Evolutionary conservation across 2,888 invertebrate genomes (phyloP), one percentile per base, ranked within the genome.

Genomic region (Ypsolopha sequella): DNA sequence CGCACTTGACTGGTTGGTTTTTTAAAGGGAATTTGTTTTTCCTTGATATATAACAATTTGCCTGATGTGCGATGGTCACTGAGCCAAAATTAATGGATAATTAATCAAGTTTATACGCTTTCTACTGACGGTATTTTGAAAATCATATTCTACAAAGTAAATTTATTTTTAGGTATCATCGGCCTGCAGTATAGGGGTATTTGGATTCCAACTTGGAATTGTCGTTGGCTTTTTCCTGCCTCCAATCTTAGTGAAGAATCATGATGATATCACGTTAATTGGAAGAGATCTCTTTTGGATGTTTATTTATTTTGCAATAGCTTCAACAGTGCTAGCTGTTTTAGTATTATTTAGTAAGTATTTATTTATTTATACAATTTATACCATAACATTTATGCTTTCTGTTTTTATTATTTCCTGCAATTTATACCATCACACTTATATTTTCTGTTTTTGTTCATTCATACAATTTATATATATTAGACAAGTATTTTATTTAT

Each of bases 191-290:
- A 77, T 93, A 14, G 93, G 92, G 3, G 89, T 93, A 14, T 91
- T 93, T 63, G 93, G 93, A 6, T 91, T 91, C 61, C 92, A 93
- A 87, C 68, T 93, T n/a, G 88, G 94, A 1, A 85, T 91, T 41
- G 92, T 93, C 0, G 62, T 92, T 0, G 92, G 92, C 48, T 95
- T 93, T 66, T 73, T 93, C 6, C 54, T 93, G 6, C 91, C 93
- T 0, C 91, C 93, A 0, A 70, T 90, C 52, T 55, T 89, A 24
- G 86, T 89, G 1, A 70, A 60, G 53, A 82, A 85, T 59, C 76
- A 79, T 35, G 79, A 80, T 1, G 70, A 79, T 39, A 43, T 73
- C 0, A 80, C 76, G 0, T 70, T 76, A 6, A 80, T 90, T 36
- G 85, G 89, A 73, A 51, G 55, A 0, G 73, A 76, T 52, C 55